Evolutionary conservation across 37 sponge, comb jelly and placozoan genomes (phyloP), one percentile per base, ranked within the genome.

Genomic region (Theonella swinhoei): DNA sequence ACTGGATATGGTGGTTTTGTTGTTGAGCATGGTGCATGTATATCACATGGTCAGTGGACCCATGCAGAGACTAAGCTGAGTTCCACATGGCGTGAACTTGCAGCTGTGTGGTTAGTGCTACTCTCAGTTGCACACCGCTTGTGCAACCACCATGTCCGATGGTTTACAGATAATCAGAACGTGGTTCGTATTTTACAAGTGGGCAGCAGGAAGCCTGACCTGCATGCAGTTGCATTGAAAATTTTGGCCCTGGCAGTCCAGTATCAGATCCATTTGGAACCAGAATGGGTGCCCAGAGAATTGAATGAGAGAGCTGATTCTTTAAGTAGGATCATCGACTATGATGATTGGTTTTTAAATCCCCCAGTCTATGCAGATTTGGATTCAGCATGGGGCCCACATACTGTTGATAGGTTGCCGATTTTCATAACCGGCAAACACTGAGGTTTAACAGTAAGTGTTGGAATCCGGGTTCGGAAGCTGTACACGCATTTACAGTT

Each of bases 201-300:
- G 4, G 85, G 78, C 32, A 76, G 77, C 37, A 42, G 54, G 41
- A 65, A 68, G 59, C 77, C 68, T 54, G 20, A 37, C 31, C 67
- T 75, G 34, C 60, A 85, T n/a, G 77, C 24, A 23, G 77, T 39
- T 30, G 85, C 78, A 24, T 9, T 77, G 22, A 60, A 42, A 0
- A 64, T 85, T 41, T 76, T 85, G 41, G 24, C 26, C 25, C 20
- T 76, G 32, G 29, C 54, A 19, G 33, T 65, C 31, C 33, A 35
- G 24, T 25, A 29, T 20, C 23, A 25, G 24, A 85, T 85, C n/a
- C 70, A 17, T 32, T 30, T 85, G n/a, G 68, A 76, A 40, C 69
- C 77, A 34, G 85, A 77, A 33, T 85, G 85, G 85, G 42, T 85
- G 29, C 85, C 85, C 0, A 38, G 85, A 54, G 47, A 64, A 42